Percentiles rank a stretch among this genome's conserved stretches.
phyloP scores from a whole-genome alignment of 2,888 invertebrate species.

The Aleiodes testaceus region DNA sequence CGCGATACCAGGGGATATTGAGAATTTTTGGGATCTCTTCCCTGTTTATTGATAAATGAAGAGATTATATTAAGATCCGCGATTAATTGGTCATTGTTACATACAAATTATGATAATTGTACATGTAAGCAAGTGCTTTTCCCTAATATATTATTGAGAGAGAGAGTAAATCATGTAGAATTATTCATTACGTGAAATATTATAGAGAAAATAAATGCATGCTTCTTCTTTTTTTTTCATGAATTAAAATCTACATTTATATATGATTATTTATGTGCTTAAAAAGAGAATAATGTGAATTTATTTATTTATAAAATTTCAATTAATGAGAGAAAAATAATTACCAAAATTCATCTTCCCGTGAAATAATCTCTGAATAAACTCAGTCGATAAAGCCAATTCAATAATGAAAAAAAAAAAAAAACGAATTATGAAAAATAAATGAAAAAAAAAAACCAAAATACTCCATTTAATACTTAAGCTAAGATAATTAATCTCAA shows the following conservation, averaged over 20 bases:
- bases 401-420: slow-evolving; percentile 5
- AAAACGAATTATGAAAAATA: background rate
- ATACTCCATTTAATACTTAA: slow-evolving; percentile 50
- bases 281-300: background rate
- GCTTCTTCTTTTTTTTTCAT: too few relatives aligned
- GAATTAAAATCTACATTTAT: slow-evolving; percentile 31
- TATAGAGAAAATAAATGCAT: too few relatives aligned
- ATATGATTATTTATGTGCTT: slow-evolving; percentile 32
- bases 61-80: slow-evolving; percentile 12
- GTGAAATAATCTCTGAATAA: background rate
- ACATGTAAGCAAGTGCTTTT: slow-evolving; percentile 41
- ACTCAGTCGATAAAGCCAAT: too few relatives aligned
- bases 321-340: background rate
- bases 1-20: slow-evolving; percentile 42
- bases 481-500: background rate
- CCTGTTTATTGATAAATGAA: background rate
- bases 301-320: background rate
- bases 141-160: slow-evolving; percentile 37
- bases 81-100: slow-evolving; percentile 45
- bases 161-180: slow-evolving; percentile 1
- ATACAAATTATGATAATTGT: slow-evolving; percentile 43
- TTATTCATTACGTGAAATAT: slow-evolving; percentile 29
- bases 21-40: too few relatives aligned
- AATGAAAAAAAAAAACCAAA: slow-evolving; percentile 42
- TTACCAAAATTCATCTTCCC: slow-evolving; percentile 1